These are phyloP conservation scores for Diplodus sargus DNA, from an alignment of 2,797 vertebrate genomes.

Conservation along the genomic window DNA sequence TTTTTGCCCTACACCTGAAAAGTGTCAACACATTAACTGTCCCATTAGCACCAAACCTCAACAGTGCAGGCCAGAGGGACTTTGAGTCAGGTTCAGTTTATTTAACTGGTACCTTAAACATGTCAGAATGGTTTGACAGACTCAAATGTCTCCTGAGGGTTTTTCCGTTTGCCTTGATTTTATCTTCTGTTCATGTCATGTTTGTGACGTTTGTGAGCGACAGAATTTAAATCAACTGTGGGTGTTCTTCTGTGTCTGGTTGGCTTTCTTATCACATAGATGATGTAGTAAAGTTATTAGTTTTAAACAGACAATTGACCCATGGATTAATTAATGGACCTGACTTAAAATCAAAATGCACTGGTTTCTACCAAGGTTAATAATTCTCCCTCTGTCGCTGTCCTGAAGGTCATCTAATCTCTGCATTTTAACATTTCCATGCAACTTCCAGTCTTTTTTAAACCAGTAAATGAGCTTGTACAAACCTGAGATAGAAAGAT, in stretches of 20 bases:
- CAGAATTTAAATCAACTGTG: not conserved
- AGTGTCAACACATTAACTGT: not conserved
- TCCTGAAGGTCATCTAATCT: not conserved
- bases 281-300: not conserved
- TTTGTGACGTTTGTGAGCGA: not conserved
- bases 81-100: not conserved
- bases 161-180: slow-evolving; percentile 6
- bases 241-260: not conserved
- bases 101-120: not conserved
- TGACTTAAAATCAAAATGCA: not conserved
- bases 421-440: not conserved
- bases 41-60: not conserved
- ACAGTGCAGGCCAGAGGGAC: not conserved
- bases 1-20: not conserved
- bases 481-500: not conserved
- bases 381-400: slow-evolving; percentile 1
- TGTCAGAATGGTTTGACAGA: slow-evolving; percentile 13
- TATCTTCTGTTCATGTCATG: slow-evolving; percentile 9
- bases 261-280: not conserved
- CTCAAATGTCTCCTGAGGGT: slow-evolving; percentile 1
- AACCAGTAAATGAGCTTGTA: not conserved
- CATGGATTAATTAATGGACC: not conserved
- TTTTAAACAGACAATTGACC: slow-evolving; percentile 13
- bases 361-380: slow-evolving; percentile 12
- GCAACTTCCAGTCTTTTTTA: not conserved